Conservation (phyloP, 2,888 invertebrate species). For the Netelia virgata region DNA sequence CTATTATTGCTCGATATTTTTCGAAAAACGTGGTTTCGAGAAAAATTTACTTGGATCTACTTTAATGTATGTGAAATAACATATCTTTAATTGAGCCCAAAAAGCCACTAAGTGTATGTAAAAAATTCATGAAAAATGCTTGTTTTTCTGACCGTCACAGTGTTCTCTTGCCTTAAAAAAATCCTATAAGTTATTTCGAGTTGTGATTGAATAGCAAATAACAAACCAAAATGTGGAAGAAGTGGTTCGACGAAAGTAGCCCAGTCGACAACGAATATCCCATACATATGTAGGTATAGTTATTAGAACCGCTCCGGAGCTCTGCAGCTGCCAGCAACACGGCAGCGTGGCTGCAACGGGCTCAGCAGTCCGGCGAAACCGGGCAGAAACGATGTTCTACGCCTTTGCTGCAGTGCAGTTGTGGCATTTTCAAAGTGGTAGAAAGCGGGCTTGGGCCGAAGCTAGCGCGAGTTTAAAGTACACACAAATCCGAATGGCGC, state of each 20-base stretch:
- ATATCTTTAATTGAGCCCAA: too few species aligned
- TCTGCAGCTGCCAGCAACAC: conserved; percentile 67
- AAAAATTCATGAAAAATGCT: too few species aligned
- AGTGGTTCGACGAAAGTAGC: conserved; percentile 34
- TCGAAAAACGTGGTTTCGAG: too few species aligned
- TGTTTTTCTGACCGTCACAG: too few species aligned
- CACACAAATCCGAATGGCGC: conserved; percentile 60
- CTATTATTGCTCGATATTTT: too few species aligned
- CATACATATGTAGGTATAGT: conserved; percentile 33
- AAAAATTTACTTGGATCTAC: too few species aligned
- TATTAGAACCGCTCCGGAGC: conserved; percentile 38
- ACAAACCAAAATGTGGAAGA: not conserved
- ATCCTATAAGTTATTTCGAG: not conserved
- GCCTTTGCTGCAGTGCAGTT: conserved; percentile 73
- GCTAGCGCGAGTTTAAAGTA: conserved; percentile 55
- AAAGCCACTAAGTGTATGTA: too few species aligned
- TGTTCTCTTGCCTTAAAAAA: not conserved
- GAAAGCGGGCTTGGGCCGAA: conserved; percentile 61
- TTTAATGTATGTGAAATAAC: too few species aligned
- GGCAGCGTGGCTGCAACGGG: conserved; percentile 54
- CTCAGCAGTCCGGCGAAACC: conserved; percentile 41
- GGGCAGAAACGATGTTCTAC: conserved; percentile 49
- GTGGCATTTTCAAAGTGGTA: conserved; percentile 70
- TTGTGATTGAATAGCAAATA: not conserved
- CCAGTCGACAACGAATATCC: conserved; percentile 37